These are phyloP conservation scores for Vanessa atalanta DNA, from an alignment of 1,140 invertebrate species.

Conservation along the genomic window DNA sequence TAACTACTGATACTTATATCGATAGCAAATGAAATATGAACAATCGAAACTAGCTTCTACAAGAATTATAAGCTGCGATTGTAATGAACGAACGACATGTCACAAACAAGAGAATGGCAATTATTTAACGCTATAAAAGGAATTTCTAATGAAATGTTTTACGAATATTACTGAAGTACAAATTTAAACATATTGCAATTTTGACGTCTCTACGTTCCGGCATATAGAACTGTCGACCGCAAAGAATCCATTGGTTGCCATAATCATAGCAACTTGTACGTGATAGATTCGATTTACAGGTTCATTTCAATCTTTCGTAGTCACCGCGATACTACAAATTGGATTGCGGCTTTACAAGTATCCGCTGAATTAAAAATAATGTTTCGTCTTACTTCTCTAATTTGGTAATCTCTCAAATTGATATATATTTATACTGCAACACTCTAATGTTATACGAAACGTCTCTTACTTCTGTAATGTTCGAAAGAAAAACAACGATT, in stretches of 20 bases:
- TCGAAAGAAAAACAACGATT: constrained; percentile 9
- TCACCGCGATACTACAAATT: constrained; percentile 62
- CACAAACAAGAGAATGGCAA: not conserved
- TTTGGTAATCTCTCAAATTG: not conserved
- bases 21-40: constrained; percentile 70
- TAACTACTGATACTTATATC: constrained; percentile 60
- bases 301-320: constrained; percentile 64
- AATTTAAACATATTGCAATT: constrained; percentile 4
- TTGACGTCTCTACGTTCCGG: not conserved
- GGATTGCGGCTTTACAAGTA: constrained; percentile 65
- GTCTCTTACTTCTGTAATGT: not conserved
- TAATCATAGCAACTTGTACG: constrained; percentile 65
- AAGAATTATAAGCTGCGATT: constrained; percentile 64
- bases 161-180: not conserved
- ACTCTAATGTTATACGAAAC: too few relatives aligned
- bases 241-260: constrained; percentile 56
- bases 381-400: not conserved
- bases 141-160: not conserved
- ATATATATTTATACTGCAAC: too few relatives aligned
- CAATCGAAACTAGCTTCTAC: constrained; percentile 47
- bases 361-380: constrained; percentile 42
- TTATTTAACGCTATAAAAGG: constrained; percentile 9
- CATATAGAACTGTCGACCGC: constrained; percentile 47
- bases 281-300: constrained; percentile 75
- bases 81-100: constrained; percentile 39